These are phyloP conservation scores for Drosophila seguyi DNA, from an alignment of 1,140 invertebrate species.

Conservation along the genomic window DNA sequence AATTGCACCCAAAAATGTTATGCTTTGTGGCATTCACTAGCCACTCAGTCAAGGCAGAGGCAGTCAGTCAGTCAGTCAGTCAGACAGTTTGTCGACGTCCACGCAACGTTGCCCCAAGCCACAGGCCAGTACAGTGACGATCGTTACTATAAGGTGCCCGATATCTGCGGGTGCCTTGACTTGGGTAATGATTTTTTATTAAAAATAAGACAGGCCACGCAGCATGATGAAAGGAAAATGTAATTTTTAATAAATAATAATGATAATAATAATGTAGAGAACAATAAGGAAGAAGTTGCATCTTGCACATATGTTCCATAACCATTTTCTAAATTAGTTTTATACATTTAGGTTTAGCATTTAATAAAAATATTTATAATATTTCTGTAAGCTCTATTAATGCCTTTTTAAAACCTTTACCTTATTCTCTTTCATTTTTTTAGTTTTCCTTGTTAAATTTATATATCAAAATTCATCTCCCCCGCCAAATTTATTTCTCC, in stretches of 20 bases:
- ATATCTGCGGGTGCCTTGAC: conserved; percentile 10
- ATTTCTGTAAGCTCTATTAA: not conserved
- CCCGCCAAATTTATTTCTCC: not conserved
- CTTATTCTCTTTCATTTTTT: not conserved
- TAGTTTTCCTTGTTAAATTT: not conserved
- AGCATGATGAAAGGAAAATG: conserved; percentile 9
- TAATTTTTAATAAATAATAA: conserved; percentile 1
- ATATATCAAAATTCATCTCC: not conserved
- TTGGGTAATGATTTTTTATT: conserved; percentile 19
- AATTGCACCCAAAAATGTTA: conserved; percentile 54
- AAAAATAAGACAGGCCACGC: conserved; percentile 1
- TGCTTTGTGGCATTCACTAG: conserved; percentile 60
- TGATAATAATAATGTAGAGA: not conserved
- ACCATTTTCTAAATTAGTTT: not conserved
- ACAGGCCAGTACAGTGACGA: conserved; percentile 28
- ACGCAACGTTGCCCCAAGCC: conserved; percentile 40
- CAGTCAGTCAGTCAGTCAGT: conserved; percentile 15
- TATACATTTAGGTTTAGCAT: not conserved
- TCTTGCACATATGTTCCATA: not conserved
- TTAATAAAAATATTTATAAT: not conserved
- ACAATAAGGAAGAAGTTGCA: not conserved
- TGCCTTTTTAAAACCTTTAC: no score
- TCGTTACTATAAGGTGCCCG: conserved; percentile 3
- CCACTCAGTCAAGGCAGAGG: conserved; percentile 23
- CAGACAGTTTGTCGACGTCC: conserved; percentile 31